Evolutionary conservation across 2,888 invertebrate species (phyloP), one percentile per base, ranked within the genome.

Genomic region (Erebia aethiops): DNA sequence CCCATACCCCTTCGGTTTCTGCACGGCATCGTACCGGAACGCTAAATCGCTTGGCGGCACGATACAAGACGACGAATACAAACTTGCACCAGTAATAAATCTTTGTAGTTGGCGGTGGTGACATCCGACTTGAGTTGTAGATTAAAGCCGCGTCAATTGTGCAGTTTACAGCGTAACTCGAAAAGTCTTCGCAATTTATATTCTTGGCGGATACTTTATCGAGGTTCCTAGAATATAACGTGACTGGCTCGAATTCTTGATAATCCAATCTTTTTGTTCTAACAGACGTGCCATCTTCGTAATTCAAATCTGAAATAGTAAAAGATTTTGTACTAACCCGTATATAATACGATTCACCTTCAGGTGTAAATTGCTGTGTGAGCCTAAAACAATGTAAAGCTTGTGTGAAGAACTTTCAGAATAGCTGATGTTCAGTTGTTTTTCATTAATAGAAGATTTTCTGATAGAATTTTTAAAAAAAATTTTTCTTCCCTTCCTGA

Each of bases 81-180:
- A 75, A 89, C 90, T 76, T 85, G 84, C 92, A 92, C 92, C 92
- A 92, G 54, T 87, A 83, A 10, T 16, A 43, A 10, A 92, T 76
- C 73, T 87, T 89, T 0, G 79, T 75, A 0, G 91, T 89, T 80
- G 83, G 74, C 0, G 92, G 92, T 0, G 91, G 91, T 0, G 85
- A 77, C 67, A 86, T 88, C 46, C 79, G 82, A 18, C 79, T 85
- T 0, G 86, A 86, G 56, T 91, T 90, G 71, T 90, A 90, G 51
- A 88, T 81, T 1, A 83, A 0, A 0, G 88, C 89, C 1, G 91
- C 88, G 11, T 84, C 81, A 8, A 80, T 10, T 0, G 88, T 89
- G 72, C 91, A 92, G 58, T 89, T 87, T 1, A 77, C n/a, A 0
- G 86, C 86, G 63, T 88, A 91, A 13, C 71, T 76, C 0, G 82